Conservation (phyloP, 2,797 vertebrate species). For the Sciurus vulgaris region DNA sequence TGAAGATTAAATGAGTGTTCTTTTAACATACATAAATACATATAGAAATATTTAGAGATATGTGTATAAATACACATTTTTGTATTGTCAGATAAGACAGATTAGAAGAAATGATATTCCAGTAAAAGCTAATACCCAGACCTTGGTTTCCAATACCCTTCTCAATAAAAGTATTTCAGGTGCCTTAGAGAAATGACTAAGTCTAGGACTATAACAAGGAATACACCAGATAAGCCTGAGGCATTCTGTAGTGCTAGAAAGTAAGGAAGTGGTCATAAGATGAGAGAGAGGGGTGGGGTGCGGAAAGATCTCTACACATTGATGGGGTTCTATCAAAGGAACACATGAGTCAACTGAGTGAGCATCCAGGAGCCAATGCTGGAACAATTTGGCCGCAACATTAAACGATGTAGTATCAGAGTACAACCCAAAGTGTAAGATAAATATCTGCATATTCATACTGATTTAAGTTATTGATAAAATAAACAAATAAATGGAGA, state of each 20-base stretch:
- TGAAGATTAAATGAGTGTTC: neutral
- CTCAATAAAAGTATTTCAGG: neutral
- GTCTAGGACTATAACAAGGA: neutral
- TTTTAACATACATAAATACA: neutral
- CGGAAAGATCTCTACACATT: neutral
- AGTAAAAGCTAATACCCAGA: neutral
- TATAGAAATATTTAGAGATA: slow-evolving; percentile 1
- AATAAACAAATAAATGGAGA: neutral
- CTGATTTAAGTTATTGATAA: neutral
- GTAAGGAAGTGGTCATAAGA: neutral
- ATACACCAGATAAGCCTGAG: neutral
- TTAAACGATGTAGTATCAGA: neutral
- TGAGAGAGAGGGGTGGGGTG: neutral
- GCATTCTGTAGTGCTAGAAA: neutral
- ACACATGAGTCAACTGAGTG: neutral
- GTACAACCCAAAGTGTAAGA: neutral
- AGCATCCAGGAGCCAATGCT: neutral
- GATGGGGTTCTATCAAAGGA: neutral
- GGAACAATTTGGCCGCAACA: neutral
- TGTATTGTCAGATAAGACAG: neutral
- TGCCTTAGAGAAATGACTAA: neutral
- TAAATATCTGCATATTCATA: neutral
- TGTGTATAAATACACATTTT: neutral
- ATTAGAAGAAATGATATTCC: neutral
- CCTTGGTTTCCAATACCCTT: neutral